These are phyloP conservation scores for Sardina pilchardus DNA, from an alignment of 2,113 vertebrate genomes.

Conservation along the genomic window DNA sequence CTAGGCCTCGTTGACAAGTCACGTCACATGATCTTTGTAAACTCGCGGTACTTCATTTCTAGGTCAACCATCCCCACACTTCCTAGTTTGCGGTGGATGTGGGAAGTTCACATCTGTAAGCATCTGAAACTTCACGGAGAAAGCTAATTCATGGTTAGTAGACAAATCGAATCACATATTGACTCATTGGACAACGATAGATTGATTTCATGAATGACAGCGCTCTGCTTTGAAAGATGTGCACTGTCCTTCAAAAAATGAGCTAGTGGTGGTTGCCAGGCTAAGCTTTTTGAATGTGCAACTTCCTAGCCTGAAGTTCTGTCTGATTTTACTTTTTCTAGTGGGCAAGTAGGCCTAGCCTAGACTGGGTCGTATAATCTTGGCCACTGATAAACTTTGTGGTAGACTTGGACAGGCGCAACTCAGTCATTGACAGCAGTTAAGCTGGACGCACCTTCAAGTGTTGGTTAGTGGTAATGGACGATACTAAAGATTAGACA, in stretches of 20 bases:
- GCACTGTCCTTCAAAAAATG: neutral
- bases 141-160: neutral
- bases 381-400: neutral
- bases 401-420: neutral
- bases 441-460: neutral
- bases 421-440: neutral
- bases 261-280: neutral
- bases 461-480: neutral
- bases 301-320: too few species aligned
- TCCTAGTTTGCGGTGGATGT: constrained; percentile 2
- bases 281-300: neutral
- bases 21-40: constrained; percentile 1
- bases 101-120: neutral
- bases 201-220: neutral
- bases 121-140: neutral
- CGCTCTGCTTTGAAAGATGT: neutral
- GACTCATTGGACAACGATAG: neutral
- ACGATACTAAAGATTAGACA: neutral
- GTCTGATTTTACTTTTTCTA: neutral
- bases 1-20: neutral
- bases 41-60: constrained; percentile 4
- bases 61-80: neutral
- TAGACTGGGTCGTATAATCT: too few species aligned
- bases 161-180: neutral
- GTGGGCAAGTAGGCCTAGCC: neutral